phyloP scores from a whole-genome alignment of 2,797 vertebrate genomes.

The Anisognathus igniventris region DNA sequence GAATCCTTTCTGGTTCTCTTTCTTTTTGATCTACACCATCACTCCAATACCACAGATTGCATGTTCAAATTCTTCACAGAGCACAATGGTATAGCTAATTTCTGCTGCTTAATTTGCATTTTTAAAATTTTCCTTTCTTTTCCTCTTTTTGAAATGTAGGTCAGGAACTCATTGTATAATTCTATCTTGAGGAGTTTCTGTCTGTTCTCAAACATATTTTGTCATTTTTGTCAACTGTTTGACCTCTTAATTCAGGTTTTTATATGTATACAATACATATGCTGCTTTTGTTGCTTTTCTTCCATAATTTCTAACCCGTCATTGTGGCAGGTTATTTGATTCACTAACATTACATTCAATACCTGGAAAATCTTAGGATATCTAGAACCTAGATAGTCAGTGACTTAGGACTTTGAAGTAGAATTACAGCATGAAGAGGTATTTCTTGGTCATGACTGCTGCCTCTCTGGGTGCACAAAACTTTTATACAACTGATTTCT shows the following conservation, averaged over 20 bases:
- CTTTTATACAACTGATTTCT: neutral
- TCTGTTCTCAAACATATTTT: neutral
- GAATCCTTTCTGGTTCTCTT: neutral
- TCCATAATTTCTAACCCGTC: neutral
- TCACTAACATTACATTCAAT: neutral
- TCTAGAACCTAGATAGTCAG: neutral
- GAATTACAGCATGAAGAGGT: neutral
- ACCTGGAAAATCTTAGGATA: neutral
- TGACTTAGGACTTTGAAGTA: neutral
- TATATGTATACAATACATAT: neutral
- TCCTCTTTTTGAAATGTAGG: neutral
- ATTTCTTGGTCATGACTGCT: neutral
- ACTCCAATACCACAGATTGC: neutral
- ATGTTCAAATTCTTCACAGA: neutral
- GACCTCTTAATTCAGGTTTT: neutral
- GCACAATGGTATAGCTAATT: neutral
- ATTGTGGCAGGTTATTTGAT: neutral
- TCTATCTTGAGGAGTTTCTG: neutral
- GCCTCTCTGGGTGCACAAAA: neutral
- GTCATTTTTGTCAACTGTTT: neutral
- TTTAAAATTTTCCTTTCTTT: neutral
- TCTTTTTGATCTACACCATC: conserved; percentile 2
- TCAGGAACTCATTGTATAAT: neutral
- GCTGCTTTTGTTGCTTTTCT: neutral
- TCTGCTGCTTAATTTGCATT: conserved; percentile 2